Evolutionary conservation across 2,113 vertebrate genomes (phyloP).

Genomic region (Ailurus styani): DNA sequence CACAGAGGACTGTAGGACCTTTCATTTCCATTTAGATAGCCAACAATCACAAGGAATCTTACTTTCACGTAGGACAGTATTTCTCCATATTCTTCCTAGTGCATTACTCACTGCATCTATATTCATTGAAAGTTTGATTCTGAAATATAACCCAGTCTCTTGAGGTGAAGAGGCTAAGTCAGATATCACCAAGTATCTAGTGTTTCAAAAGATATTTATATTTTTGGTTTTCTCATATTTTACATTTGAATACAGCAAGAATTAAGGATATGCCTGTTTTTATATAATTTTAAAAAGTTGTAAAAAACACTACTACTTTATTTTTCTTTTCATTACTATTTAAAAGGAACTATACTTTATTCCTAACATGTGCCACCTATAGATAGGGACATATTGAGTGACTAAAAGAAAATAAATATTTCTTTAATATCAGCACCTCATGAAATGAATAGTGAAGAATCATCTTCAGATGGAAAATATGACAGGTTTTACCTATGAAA

Average conservation of each 20-base stretch:
- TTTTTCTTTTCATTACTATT: conserved; percentile 52
- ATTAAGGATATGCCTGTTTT: background rate
- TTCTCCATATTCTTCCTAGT: background rate
- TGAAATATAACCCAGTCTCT: background rate
- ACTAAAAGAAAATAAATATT: conserved; percentile 23
- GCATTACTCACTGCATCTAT: background rate
- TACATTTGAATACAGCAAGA: conserved; percentile 32
- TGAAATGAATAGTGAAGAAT: conserved; percentile 56
- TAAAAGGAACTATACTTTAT: conserved; percentile 25
- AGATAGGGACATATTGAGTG: background rate
- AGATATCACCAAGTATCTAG: background rate
- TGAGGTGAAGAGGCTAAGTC: background rate
- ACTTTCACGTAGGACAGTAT: conserved; percentile 41
- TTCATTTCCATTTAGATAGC: background rate
- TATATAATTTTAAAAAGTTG: conserved; percentile 40
- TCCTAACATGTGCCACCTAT: conserved; percentile 1
- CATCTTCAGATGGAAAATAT: conserved; percentile 67
- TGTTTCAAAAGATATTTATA: conserved; percentile 41
- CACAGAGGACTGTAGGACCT: background rate
- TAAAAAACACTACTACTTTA: conserved; percentile 32
- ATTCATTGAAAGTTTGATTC: background rate
- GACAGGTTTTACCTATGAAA: conserved; percentile 76
- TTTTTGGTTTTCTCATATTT: conserved; percentile 59
- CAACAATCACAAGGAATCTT: background rate
- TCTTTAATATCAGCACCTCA: conserved; percentile 20